Percentiles rank a stretch among this genome's conserved stretches.
These are phyloP conservation scores for Meles meles DNA, from an alignment of 2,113 vertebrate species.

Conservation along the genomic window DNA sequence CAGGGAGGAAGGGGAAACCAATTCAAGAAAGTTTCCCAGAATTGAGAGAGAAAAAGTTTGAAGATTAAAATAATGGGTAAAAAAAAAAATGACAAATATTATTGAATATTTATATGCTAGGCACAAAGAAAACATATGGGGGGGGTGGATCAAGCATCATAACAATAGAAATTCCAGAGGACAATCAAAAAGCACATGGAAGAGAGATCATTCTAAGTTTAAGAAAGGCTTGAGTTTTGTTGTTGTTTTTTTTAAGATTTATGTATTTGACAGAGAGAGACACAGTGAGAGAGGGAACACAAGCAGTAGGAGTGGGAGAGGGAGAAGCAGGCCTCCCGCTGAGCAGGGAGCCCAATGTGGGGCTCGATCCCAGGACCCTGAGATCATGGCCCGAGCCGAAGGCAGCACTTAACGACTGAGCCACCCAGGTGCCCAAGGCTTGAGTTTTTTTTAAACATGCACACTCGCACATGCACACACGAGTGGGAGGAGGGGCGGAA, in stretches of 20 bases:
- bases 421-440: no score
- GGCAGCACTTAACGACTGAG: no score
- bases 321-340: no score
- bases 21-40: not conserved
- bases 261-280: no score
- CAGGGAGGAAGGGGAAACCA: not conserved
- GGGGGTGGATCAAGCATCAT: not conserved
- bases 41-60: not conserved
- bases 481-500: not conserved
- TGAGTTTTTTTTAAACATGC: no score
- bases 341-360: no score
- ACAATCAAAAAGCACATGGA: not conserved
- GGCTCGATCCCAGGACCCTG: no score
- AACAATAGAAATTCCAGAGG: not conserved
- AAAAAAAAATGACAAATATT: not conserved
- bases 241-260: no score
- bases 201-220: not conserved
- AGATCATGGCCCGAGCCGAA: no score
- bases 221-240: not conserved
- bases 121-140: not conserved
- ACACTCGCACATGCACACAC: no score
- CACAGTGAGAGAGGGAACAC: no score
- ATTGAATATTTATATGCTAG: not conserved
- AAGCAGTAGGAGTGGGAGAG: no score
- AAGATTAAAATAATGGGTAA: not conserved